Conservation (phyloP, 1,140 invertebrate genomes). For the Archivesica marissinica region DNA sequence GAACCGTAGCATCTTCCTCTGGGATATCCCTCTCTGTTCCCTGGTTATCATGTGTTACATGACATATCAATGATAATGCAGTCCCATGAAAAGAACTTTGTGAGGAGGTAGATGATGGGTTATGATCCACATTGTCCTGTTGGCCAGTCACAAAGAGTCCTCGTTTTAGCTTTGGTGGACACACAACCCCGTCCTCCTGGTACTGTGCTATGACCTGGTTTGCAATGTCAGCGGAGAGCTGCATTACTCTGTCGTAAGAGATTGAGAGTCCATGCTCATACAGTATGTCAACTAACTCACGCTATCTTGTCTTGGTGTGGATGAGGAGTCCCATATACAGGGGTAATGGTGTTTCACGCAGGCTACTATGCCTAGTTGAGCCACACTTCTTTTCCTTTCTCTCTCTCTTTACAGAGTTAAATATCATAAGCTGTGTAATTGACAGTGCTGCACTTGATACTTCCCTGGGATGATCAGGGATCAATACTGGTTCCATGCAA, state of each 20-base stretch:
- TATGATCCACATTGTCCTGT: constrained; percentile 72
- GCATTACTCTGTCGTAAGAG: constrained; percentile 59
- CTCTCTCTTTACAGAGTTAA: too few species aligned
- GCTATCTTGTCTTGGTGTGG: constrained; percentile 63
- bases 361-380: too few species aligned
- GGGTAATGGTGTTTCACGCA: constrained; percentile 61
- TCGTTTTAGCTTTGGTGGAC: constrained; percentile 54
- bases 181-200: constrained; percentile 54
- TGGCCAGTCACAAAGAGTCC: constrained; percentile 56
- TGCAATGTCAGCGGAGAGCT: constrained; percentile 55
- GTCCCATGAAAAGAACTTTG: not conserved
- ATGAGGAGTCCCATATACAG: constrained; percentile 66
- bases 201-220: constrained; percentile 29
- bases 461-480: too few species aligned
- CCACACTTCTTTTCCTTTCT: too few species aligned
- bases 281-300: constrained; percentile 60
- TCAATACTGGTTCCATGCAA: too few species aligned
- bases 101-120: constrained; percentile 66
- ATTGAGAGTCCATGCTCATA: constrained; percentile 59
- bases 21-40: not conserved
- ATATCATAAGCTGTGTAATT: too few species aligned
- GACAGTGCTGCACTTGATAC: too few species aligned
- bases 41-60: not conserved
- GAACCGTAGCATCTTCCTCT: not conserved
- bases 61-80: not conserved